Base-by-base conservation (phyloP, 2,113 vertebrate species). In the Ia io region DNA sequence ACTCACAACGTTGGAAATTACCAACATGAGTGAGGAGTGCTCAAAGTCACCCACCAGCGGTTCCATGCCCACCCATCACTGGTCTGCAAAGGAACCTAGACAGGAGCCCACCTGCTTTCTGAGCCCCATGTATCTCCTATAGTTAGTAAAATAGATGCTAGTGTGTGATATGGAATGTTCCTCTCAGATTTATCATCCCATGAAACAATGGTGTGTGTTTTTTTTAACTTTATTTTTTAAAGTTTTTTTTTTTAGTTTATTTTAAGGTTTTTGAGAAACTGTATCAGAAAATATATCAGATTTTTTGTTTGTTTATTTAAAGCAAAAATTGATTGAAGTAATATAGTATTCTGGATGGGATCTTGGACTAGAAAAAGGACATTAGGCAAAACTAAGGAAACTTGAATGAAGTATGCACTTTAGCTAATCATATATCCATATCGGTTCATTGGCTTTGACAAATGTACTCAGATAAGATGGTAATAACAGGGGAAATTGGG, bases 81-180 rank as follows among this genome's bases (percentile, higher is more conserved):
- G 73, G 18, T 20, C 53, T 30, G 14, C 44, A 84, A 2, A 4
- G 32, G 49, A 6, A 40, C 20, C 12, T 28, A 2, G 9, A 4
- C 23, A 42, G 32, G 4, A 25, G 42, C 18, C 12, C 7, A 32
- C 1, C 32, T 56, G 23, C 3, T 30, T 23, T 69, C 35, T 73
- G 30, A 4, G 16, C 0, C 2, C 14, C 0, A 0, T 0, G 0
- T 10, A 6, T 10, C 30, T 10, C 7, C 9, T 32, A 17, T 51
- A 51, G 13, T 3, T 44, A n/a, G 5, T 5, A 20, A 84, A 53
- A 40, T 6, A 37, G 47, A 10, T 16, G 37, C 9, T 23, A 7
- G 32, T n/a, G 9, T 11, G 28, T 4, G 22, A 1, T 10, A 4
- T 12, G 32, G 18, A 79, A 80, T 44, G 9, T 1, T 2, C 40